Evolutionary conservation across 2,797 vertebrate genomes (phyloP).

Genomic region (Paratrypauchen microcephalus): DNA sequence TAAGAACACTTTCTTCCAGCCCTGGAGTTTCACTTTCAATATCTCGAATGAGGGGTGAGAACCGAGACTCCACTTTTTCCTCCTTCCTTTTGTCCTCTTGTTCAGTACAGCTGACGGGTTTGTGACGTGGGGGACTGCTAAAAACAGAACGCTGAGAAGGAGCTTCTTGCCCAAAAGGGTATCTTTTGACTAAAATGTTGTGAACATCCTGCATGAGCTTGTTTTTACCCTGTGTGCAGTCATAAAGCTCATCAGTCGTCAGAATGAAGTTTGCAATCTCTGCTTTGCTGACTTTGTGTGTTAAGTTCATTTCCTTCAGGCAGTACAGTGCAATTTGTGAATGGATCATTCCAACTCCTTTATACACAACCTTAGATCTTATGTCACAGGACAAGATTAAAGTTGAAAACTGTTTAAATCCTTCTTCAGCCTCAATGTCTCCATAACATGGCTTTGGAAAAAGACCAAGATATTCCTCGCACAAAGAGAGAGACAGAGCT

Average conservation of each 20-base stretch:
- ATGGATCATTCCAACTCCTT: constrained; percentile 63
- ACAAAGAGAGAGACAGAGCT: constrained; percentile 62
- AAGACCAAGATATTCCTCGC: constrained; percentile 68
- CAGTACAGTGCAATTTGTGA: constrained; percentile 60
- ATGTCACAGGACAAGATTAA: constrained; percentile 50
- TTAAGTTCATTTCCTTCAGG: constrained; percentile 58
- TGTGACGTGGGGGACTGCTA: neutral
- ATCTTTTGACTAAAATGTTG: constrained; percentile 63
- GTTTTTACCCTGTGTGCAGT: constrained; percentile 61
- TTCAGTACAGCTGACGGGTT: neutral
- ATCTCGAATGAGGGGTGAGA: constrained; percentile 68
- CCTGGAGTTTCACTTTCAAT: constrained; percentile 58
- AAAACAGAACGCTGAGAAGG: neutral
- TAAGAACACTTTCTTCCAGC: constrained; percentile 57
- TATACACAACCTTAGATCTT: constrained; percentile 42
- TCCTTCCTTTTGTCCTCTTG: neutral
- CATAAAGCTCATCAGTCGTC: constrained; percentile 51
- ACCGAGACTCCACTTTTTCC: constrained; percentile 27
- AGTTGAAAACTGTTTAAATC: constrained; percentile 64
- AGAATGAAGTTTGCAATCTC: constrained; percentile 58
- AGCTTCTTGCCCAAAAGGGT: constrained; percentile 27
- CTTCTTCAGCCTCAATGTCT: constrained; percentile 48
- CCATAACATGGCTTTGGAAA: constrained; percentile 49
- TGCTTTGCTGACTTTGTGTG: constrained; percentile 47
- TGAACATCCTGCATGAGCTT: constrained; percentile 57